phyloP scores from a whole-genome alignment of 2,113 vertebrate species.

The Channa argus region DNA sequence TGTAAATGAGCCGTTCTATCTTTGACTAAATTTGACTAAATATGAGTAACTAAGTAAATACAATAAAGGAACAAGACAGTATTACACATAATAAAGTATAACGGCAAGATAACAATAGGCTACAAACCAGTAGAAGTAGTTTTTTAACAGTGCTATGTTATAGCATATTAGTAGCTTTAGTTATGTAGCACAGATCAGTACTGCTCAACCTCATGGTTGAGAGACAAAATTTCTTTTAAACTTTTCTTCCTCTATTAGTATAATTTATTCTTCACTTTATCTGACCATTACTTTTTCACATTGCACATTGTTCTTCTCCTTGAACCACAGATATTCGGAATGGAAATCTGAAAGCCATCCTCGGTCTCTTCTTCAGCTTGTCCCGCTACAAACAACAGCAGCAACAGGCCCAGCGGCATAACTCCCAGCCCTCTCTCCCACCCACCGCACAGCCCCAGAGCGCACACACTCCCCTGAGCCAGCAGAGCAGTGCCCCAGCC shows the following conservation, averaged over 20 bases:
- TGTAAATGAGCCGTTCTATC: too few relatives aligned
- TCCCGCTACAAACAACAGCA: conserved; percentile 98
- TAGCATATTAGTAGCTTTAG: not conserved
- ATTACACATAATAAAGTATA: not conserved
- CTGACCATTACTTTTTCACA: not conserved
- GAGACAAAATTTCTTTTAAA: too few relatives aligned
- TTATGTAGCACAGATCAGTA: not conserved
- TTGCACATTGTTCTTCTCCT: not conserved
- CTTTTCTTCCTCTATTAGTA: not conserved
- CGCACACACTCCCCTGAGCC: conserved; percentile 77
- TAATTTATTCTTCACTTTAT: not conserved
- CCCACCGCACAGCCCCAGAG: conserved; percentile 65
- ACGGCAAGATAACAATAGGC: not conserved
- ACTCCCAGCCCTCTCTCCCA: conserved; percentile 52
- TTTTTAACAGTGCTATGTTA: too few relatives aligned
- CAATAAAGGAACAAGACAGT: not conserved
- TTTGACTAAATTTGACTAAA: too few relatives aligned
- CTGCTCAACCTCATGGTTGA: not conserved
- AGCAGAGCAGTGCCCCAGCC: conserved; percentile 79
- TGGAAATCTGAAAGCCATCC: conserved; percentile 98
- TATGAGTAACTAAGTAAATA: too few relatives aligned
- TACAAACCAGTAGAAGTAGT: not conserved
- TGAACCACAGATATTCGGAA: conserved; percentile 92
- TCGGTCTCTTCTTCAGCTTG: conserved; percentile 98
- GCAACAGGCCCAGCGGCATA: conserved; percentile 85